A percentile compares a stretch with the other conserved stretches of the same genome.
Evolutionary conservation across 2,888 invertebrate genomes (phyloP).

Genomic region (Idaea straminata): DNA sequence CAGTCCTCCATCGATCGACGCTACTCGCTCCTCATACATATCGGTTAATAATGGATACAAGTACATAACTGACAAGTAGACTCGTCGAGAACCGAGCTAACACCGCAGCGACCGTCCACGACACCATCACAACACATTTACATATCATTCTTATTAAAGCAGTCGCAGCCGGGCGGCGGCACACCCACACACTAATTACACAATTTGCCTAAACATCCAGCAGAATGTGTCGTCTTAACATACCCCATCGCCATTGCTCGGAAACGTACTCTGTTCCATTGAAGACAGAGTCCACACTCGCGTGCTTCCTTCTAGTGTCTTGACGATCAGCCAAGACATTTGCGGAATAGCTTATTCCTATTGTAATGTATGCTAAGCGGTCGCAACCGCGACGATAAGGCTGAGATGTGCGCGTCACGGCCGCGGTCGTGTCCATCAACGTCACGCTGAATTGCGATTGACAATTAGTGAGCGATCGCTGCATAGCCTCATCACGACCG

Average conservation of each 20-base stretch:
- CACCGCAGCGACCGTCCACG: constrained; percentile 21
- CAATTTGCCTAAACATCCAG: constrained; percentile 60
- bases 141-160: constrained; percentile 60
- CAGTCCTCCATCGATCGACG: constrained; percentile 33
- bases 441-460: constrained; percentile 58
- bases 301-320: constrained; percentile 31
- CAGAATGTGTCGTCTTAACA: constrained; percentile 16
- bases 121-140: constrained; percentile 41
- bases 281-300: constrained; percentile 29
- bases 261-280: constrained; percentile 23
- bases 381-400: constrained; percentile 69
- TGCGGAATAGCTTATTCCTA: constrained; percentile 60
- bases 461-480: constrained; percentile 58
- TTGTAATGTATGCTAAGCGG: constrained; percentile 74
- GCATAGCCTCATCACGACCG: constrained; percentile 64
- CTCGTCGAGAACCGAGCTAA: constrained; percentile 5
- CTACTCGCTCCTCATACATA: constrained; percentile 38
- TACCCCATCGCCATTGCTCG: constrained; percentile 6
- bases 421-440: constrained; percentile 49
- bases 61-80: too few species aligned
- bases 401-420: constrained; percentile 43
- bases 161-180: constrained; percentile 17
- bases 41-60: constrained; percentile 18
- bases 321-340: constrained; percentile 55
- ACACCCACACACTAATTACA: constrained; percentile 66